Conservation (phyloP, 2,797 vertebrate genomes). For the Valencia hispanica region DNA sequence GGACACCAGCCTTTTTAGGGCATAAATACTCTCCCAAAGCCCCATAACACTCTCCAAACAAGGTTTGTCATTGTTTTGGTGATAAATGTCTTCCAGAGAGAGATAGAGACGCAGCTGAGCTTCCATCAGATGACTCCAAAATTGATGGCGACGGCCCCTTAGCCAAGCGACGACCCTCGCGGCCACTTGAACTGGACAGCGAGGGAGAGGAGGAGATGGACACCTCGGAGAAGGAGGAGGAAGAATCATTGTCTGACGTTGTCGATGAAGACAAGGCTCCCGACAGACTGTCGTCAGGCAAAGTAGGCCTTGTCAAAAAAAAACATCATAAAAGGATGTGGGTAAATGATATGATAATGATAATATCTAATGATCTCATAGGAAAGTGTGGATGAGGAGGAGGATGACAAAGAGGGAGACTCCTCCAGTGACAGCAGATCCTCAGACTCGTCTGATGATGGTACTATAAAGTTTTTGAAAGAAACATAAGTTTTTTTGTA, state of each 20-base stretch:
- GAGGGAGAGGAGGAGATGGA: conserved; percentile 94
- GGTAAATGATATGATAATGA: conserved; percentile 58
- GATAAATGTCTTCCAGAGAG: conserved; percentile 68
- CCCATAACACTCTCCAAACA: background rate
- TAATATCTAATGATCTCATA: conserved; percentile 53
- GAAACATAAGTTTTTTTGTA: background rate
- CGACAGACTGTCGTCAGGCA: conserved; percentile 76
- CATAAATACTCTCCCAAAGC: background rate
- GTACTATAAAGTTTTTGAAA: conserved; percentile 69
- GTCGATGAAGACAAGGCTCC: conserved; percentile 79
- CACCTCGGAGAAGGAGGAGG: conserved; percentile 80
- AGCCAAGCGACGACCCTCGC: conserved; percentile 85
- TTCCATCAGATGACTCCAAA: conserved; percentile 85
- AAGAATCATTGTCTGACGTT: conserved; percentile 78
- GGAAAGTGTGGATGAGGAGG: conserved; percentile 77
- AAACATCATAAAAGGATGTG: accelerated
- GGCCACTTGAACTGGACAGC: conserved; percentile 92
- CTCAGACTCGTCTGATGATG: conserved; percentile 90
- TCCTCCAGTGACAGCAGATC: conserved; percentile 88
- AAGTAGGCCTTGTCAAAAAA: conserved; percentile 67
- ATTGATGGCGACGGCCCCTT: conserved; percentile 82
- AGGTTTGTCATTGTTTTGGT: background rate
- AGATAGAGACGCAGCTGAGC: conserved; percentile 84
- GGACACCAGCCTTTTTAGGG: no score
- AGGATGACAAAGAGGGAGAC: conserved; percentile 75